Base-by-base conservation (phyloP, 1,140 invertebrate genomes). In the Caenorhabditis brenneri region DNA sequence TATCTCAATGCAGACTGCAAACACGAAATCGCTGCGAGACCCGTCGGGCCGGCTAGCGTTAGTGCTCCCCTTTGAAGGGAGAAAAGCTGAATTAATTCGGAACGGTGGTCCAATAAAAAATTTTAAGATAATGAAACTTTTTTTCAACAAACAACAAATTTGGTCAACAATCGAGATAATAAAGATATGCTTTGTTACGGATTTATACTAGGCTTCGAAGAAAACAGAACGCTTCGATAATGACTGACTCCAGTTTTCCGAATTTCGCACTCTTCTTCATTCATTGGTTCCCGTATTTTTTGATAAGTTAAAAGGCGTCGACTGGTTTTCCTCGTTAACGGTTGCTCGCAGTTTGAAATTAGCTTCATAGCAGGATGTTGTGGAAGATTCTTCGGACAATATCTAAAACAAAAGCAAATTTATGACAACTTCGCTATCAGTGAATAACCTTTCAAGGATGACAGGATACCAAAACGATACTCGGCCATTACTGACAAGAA, bases 391-490 rank as follows among this genome's bases (percentile, higher is more conserved):
- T 91, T 88, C 24, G 91, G 89, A 33, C 82, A 85, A 86, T 92
- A 92, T 22, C 92, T 91, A 78, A 58, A 89, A 6, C 39, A 5
- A 42, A 12, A 6, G 5, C 5, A 12, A 42, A 88, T 65, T 33
- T n/a, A 31, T 29, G n/a, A n/a, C n/a, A n/a, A n/a, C n/a, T n/a
- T n/a, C n/a, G 16, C 16, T 46, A 0, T 46, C 49, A n/a, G 7
- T 27, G 53, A 55, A 27, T 27, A 88, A 92, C 92, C 90, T 89
- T 48, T 90, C 88, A 86, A 87, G 88, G 53, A 90, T 88, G 10
- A 92, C 90, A 27, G 92, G 92, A 65, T 92, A 90, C 92, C 92
- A 93, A 88, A 91, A 93, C 0, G 92, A 91, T 1, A 93, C 88
- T 33, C 91, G 86, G 7, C 92, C 92, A 65, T 90, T 88, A 16